A percentile compares a stretch with the other conserved stretches of the same genome.
phyloP scores from a whole-genome alignment of 2,113 vertebrate genomes.

The Rissa tridactyla region DNA sequence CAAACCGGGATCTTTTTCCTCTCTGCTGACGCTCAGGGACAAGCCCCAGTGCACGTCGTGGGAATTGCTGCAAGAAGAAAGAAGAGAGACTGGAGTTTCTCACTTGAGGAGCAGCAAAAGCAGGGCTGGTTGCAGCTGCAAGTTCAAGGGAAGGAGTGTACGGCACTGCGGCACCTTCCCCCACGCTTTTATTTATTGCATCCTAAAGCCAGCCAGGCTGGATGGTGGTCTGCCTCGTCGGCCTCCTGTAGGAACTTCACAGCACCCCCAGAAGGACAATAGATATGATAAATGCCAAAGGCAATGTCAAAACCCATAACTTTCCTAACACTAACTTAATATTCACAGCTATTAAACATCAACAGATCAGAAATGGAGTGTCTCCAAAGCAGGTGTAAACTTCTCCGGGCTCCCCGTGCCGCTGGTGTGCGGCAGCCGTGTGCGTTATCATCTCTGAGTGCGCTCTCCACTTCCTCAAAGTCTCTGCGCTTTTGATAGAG shows the following conservation, averaged over 20 bases:
- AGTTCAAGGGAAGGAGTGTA: not conserved
- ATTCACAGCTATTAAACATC: not conserved
- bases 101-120: not conserved
- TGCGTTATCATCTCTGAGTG: fast-evolving
- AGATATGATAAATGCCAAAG: not conserved
- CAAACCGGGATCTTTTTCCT: not conserved
- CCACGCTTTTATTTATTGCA: not conserved
- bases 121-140: not conserved
- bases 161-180: not conserved
- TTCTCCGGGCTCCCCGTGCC: not conserved
- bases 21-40: not conserved
- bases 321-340: not conserved
- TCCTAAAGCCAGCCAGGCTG: not conserved
- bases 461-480: not conserved
- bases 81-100: not conserved
- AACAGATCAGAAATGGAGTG: not conserved
- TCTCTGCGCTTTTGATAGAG: not conserved
- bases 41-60: fast-evolving
- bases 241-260: not conserved
- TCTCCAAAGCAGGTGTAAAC: not conserved
- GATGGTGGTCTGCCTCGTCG: not conserved
- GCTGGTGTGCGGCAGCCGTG: not conserved
- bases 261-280: not conserved
- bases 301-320: not conserved
- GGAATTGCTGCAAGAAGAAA: not conserved